Conservation (phyloP, 53 echinoderm and acorn worm species). For the Glandiceps talaboti region DNA sequence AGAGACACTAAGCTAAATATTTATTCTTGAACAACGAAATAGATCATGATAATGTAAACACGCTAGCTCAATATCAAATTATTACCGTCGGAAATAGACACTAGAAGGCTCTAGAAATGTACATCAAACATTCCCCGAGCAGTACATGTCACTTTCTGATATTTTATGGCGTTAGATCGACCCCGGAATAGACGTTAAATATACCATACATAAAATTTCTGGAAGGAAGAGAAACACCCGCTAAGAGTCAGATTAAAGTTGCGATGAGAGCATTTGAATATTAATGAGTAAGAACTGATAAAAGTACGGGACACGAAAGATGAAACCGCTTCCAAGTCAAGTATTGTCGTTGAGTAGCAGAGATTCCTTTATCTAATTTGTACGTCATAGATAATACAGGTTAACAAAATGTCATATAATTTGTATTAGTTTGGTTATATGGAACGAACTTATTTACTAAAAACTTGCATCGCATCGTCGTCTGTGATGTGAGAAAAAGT, state of each 20-base stretch:
- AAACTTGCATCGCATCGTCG: no score
- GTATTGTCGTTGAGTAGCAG: no score
- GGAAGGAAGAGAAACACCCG: not conserved
- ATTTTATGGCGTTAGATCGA: not conserved
- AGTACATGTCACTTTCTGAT: not conserved
- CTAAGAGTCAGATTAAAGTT: not conserved
- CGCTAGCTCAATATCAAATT: not conserved
- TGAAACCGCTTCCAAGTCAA: no score
- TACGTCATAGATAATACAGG: no score
- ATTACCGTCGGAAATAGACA: not conserved
- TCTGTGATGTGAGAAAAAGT: no score
- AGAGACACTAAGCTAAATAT: not conserved
- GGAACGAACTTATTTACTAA: no score
- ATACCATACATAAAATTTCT: not conserved
- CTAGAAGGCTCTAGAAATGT: not conserved
- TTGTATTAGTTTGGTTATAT: no score
- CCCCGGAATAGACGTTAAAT: not conserved
- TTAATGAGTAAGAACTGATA: not conserved
- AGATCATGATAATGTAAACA: not conserved
- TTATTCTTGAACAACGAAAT: not conserved
- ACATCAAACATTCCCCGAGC: not conserved
- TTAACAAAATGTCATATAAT: no score
- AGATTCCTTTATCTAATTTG: no score
- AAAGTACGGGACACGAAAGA: not conserved
- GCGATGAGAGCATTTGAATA: not conserved